Percentiles rank a stretch among this genome's conserved stretches.
These are phyloP conservation scores for Atherix ibis DNA, from an alignment of 2,888 invertebrate genomes.

Conservation along the genomic window DNA sequence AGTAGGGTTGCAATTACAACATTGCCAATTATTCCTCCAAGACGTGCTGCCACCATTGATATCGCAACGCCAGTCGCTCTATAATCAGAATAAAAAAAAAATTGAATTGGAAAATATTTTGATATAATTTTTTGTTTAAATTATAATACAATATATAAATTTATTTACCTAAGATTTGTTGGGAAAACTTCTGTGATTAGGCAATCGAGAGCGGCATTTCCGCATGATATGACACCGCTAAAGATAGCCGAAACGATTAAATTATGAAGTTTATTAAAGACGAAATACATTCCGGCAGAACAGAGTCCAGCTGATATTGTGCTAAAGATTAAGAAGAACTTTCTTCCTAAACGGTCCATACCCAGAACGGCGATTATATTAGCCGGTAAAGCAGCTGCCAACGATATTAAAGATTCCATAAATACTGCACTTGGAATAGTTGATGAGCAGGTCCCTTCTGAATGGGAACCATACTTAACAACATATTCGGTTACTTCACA, in stretches of 20 bases:
- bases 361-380: conserved; percentile 67
- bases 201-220: conserved; percentile 81
- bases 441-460: conserved; percentile 44
- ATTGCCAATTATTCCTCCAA: conserved; percentile 64
- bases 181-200: conserved; percentile 88
- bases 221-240: conserved; percentile 76
- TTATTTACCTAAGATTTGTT: conserved; percentile 60
- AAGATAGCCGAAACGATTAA: conserved; percentile 70
- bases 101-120: not conserved
- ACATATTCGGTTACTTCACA: conserved; percentile 66
- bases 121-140: too few relatives aligned
- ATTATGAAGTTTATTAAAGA: conserved; percentile 68
- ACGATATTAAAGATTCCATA: conserved; percentile 72
- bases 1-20: conserved; percentile 75
- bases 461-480: conserved; percentile 48
- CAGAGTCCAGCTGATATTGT: conserved; percentile 72
- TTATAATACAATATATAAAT: not conserved
- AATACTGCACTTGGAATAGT: conserved; percentile 66
- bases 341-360: conserved; percentile 75
- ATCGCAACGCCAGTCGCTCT: conserved; percentile 84
- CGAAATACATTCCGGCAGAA: conserved; percentile 72
- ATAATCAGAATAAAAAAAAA: conserved; percentile 17
- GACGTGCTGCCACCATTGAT: conserved; percentile 75
- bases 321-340: conserved; percentile 58
- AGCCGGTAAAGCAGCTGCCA: conserved; percentile 71